Percentiles rank a stretch among this genome's conserved stretches.
These are phyloP conservation scores for Lithophane semibrunnea DNA, from an alignment of 2,888 invertebrate genomes.

Conservation along the genomic window DNA sequence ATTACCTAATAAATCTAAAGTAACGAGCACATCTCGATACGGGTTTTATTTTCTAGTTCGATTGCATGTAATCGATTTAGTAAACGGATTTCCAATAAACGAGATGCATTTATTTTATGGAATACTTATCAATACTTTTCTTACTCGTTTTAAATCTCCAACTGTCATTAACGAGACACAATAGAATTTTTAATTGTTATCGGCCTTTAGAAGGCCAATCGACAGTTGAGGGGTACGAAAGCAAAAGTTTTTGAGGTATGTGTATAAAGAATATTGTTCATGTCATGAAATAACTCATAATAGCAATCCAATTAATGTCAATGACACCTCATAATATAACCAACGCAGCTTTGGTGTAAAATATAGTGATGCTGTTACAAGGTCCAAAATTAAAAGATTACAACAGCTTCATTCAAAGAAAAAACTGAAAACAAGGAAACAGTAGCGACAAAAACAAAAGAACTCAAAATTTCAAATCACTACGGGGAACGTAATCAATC, in stretches of 20 bases:
- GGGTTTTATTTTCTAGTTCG: constrained; percentile 68
- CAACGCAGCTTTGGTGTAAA: neutral
- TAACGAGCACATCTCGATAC: constrained; percentile 78
- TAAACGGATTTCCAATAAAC: neutral
- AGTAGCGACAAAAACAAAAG: neutral
- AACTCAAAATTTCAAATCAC: neutral
- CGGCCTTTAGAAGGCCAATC: too few species aligned
- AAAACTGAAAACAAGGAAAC: neutral
- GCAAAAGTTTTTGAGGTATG: neutral
- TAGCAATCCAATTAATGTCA: neutral
- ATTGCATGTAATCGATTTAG: constrained; percentile 33
- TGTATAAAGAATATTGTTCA: neutral
- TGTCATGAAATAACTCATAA: neutral
- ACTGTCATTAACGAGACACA: too few species aligned
- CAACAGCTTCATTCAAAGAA: neutral
- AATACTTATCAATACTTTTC: constrained; percentile 2
- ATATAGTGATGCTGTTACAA: neutral
- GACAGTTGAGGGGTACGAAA: neutral
- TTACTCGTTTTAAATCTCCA: neutral
- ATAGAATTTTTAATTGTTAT: too few species aligned
- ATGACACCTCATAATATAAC: neutral
- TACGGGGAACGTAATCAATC: neutral
- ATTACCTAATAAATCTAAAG: constrained; percentile 79
- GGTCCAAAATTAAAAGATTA: neutral
- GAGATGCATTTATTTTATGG: constrained; percentile 11